Percentiles rank a stretch among this genome's conserved stretches.
phyloP scores from a whole-genome alignment of 2,797 vertebrate genomes.

The Petrocephalus schoutedeni region DNA sequence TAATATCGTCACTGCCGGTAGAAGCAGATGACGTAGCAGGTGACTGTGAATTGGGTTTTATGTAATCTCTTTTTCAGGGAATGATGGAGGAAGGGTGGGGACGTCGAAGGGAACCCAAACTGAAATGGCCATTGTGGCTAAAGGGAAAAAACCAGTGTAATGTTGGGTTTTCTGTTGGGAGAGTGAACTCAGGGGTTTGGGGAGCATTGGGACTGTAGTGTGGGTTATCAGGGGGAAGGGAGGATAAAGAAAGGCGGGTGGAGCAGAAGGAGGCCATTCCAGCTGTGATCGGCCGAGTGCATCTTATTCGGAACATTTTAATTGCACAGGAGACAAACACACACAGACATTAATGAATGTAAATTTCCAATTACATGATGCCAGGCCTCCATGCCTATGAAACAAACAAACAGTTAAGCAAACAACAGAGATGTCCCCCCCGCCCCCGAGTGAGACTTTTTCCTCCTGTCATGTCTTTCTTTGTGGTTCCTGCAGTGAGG shows the following conservation, averaged over 20 bases:
- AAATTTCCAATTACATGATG: not conserved
- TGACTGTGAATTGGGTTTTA: not conserved
- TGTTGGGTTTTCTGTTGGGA: not conserved
- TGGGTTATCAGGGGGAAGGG: not conserved
- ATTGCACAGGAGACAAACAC: not conserved
- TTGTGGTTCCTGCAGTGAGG: not conserved
- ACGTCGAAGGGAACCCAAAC: not conserved
- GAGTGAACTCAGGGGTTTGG: not conserved
- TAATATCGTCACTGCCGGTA: not conserved
- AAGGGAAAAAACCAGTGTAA: not conserved
- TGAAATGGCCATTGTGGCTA: not conserved
- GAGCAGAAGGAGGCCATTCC: not conserved
- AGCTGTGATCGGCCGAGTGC: not conserved
- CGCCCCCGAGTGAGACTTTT: not conserved
- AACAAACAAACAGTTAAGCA: not conserved
- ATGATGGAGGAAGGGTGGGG: not conserved
- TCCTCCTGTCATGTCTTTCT: not conserved
- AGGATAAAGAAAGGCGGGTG: not conserved
- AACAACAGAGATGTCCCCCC: not conserved
- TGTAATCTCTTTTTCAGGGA: not conserved
- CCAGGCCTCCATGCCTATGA: not conserved
- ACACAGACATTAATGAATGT: not conserved
- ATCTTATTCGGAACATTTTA: not conserved
- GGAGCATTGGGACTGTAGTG: not conserved
- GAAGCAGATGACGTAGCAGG: not conserved